Evolutionary conservation across 2,113 vertebrate species (phyloP).

Genomic region (Chaetops frenatus): DNA sequence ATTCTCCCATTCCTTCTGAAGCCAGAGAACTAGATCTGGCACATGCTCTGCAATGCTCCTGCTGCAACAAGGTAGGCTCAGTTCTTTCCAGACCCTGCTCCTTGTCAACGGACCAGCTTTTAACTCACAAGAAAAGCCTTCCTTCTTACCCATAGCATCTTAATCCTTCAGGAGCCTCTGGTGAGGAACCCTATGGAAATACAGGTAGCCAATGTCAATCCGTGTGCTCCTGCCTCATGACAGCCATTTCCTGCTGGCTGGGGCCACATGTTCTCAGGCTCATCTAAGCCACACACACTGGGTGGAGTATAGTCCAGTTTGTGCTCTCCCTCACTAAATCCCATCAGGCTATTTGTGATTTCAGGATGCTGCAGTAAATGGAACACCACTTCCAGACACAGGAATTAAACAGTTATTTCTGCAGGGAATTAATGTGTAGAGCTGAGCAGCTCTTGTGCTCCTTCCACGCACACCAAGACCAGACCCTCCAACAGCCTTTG

Average conservation of each 20-base stretch:
- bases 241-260: background rate
- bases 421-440: background rate
- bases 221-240: background rate
- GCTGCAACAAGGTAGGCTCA: background rate
- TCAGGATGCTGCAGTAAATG: background rate
- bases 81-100: background rate
- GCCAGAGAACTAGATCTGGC: background rate
- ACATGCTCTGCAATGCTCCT: background rate
- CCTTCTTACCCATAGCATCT: background rate
- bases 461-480: background rate
- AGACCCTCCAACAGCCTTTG: background rate
- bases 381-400: background rate
- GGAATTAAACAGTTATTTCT: background rate
- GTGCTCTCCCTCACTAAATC: background rate
- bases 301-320: background rate
- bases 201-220: fast-evolving
- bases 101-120: background rate
- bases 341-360: background rate
- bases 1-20: background rate
- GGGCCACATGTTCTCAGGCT: background rate
- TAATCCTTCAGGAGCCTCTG: background rate
- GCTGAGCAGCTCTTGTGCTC: background rate
- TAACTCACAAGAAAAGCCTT: background rate
- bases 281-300: background rate
- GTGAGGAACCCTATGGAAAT: background rate